Evolutionary conservation across 1,140 invertebrate species (phyloP).

Genomic region (Phocides pigmalion): DNA sequence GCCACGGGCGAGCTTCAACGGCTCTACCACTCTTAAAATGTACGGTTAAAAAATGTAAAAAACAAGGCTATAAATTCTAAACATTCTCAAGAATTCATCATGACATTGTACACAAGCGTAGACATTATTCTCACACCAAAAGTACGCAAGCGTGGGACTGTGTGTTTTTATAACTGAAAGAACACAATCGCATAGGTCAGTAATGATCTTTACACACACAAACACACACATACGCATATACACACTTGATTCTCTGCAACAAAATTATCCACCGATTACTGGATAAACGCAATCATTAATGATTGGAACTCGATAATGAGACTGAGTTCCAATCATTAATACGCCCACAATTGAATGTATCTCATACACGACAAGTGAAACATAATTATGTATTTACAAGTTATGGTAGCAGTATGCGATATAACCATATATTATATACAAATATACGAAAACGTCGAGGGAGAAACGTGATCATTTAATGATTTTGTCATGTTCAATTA

Average conservation of each 20-base stretch:
- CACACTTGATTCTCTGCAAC: not conserved
- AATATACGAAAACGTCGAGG: no score
- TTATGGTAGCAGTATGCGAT: no score
- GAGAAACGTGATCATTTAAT: no score
- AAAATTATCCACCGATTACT: conserved; percentile 24
- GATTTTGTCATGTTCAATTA: no score
- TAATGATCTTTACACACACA: conserved; percentile 1
- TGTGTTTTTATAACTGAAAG: not conserved
- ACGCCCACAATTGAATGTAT: conserved; percentile 22
- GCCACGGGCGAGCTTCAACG: no score
- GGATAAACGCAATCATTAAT: conserved; percentile 28
- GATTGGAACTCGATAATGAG: conserved; percentile 26
- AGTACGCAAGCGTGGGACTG: not conserved
- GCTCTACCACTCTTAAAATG: no score
- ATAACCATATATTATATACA: no score
- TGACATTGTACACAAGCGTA: not conserved
- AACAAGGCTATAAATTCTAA: no score
- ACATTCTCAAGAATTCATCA: not conserved
- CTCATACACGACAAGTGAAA: conserved; percentile 15
- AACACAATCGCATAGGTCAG: not conserved
- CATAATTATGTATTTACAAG: not conserved
- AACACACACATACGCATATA: not conserved
- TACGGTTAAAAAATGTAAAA: no score
- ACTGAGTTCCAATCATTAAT: conserved; percentile 21
- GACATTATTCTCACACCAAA: not conserved